Base-by-base conservation (phyloP, 1,140 invertebrate genomes). In the Solen grandis region DNA sequence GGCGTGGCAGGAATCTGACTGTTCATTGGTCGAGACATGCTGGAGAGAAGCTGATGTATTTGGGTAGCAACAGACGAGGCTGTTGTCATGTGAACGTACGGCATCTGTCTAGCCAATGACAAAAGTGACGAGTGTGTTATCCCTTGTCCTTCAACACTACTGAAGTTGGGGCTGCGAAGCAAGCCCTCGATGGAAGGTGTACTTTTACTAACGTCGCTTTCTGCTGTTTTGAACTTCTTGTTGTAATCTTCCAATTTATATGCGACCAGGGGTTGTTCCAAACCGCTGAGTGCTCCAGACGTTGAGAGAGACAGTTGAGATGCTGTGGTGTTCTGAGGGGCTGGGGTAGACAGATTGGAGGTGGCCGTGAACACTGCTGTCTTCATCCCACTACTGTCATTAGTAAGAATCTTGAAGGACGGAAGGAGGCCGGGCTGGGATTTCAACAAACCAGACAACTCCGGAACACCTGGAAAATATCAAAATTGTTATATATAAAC, bases 31-130 rank as follows among this genome's bases (percentile, higher is more conserved):
- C 66, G 75, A 35, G 78, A 79, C 2, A 86, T 70, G 22, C 66
- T 60, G 2, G 84, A 83, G 0, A 90, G 52, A 10, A 90, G 80
- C 65, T 89, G 88, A 38, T 90, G 88, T 25, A 90, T 90, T 60
- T 89, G 87, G 35, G 83, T 83, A 5, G 86, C 70, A 16, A 75
- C 59, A 16, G 86, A 79, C 5, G 84, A 69, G n/a, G 81, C 81
- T 13, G 87, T 69, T 1, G 89, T 87, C 10, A 87, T 76, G 36
- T 86, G 86, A 13, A 87, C 81, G 19, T 82, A 35, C 0, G 87
- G 85, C 31, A 77, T 66, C 5, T 68, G 62, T 31, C 74, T 54
- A n/a, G 74, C 74, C 27, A 77, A 36, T 8, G 62, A 68, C 5
- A 77, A 36, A 19, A 77, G 31, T 1, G 74, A 77, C 29, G 74